These are phyloP conservation scores for Acleris sparsana DNA, from an alignment of 2,888 invertebrate species.

Conservation along the genomic window DNA sequence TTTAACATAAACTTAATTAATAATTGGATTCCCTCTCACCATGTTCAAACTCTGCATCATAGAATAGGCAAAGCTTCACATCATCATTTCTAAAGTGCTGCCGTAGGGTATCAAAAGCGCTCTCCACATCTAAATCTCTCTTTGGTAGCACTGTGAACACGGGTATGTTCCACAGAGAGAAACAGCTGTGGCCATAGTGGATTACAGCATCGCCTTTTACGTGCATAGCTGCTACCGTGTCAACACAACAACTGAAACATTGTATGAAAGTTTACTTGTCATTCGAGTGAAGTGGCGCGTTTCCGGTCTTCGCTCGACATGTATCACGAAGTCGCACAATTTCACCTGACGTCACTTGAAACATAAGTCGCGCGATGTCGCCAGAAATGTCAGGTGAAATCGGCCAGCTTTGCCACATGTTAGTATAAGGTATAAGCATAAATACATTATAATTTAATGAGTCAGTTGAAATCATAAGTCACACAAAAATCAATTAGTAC, in stretches of 20 bases:
- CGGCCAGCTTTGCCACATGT: too few species aligned
- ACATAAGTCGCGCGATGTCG: too few species aligned
- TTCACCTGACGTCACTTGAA: too few species aligned
- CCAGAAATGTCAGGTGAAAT: too few species aligned
- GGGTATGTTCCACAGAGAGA: conserved; percentile 90
- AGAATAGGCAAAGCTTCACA: conserved; percentile 81
- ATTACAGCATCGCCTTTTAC: conserved; percentile 92
- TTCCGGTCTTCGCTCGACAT: too few species aligned
- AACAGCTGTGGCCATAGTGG: conserved; percentile 96
- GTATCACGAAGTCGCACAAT: too few species aligned
- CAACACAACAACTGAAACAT: conserved; percentile 91
- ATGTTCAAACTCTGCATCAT: conserved; percentile 87
- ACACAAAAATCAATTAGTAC: conserved; percentile 52
- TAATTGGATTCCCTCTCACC: conserved; percentile 71
- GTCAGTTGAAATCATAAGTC: neutral
- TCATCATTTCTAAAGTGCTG: conserved; percentile 56
- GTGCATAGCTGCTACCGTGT: conserved; percentile 95
- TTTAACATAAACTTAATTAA: neutral
- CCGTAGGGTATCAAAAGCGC: conserved; percentile 46
- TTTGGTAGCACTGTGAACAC: conserved; percentile 89
- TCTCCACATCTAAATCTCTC: conserved; percentile 78
- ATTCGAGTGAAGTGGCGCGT: too few species aligned
- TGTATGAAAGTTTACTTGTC: neutral
- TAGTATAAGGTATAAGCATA: too few species aligned
- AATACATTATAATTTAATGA: too few species aligned